Evolutionary conservation across 2,797 vertebrate species (phyloP).

Genomic region (Dipus sagitta): DNA sequence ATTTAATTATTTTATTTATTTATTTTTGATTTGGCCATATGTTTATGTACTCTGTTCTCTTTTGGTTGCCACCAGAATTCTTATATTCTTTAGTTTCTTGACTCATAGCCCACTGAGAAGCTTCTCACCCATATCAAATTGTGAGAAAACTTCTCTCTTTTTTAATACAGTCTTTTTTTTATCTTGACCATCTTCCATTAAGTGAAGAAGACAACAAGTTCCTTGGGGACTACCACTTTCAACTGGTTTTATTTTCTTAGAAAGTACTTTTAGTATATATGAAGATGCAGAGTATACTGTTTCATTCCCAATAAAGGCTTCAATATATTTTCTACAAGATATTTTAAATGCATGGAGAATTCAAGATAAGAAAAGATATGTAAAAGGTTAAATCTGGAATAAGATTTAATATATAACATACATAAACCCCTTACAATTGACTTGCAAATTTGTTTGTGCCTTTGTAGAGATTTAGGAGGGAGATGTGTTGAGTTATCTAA

Average conservation of each 20-base stretch:
- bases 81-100: conserved; percentile 17
- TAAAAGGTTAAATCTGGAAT: conserved; percentile 40
- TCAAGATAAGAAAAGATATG: conserved; percentile 34
- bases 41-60: background rate
- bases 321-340: conserved; percentile 49
- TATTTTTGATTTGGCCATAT: background rate
- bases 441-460: conserved; percentile 22
- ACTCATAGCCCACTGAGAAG: background rate
- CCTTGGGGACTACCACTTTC: background rate
- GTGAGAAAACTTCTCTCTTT: background rate
- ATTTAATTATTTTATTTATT: too few relatives aligned
- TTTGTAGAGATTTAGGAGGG: conserved; percentile 46
- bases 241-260: conserved; percentile 33
- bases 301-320: conserved; percentile 18
- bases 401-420: conserved; percentile 61
- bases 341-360: conserved; percentile 61
- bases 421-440: background rate
- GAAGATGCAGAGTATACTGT: conserved; percentile 9
- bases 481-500: conserved; percentile 15
- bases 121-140: background rate
- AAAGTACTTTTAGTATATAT: conserved; percentile 20
- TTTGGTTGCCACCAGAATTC: background rate
- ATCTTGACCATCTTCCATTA: background rate
- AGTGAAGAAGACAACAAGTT: background rate
- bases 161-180: background rate